Evolutionary conservation across 2,888 invertebrate species (phyloP).

Genomic region (Amphipoea oculea): DNA sequence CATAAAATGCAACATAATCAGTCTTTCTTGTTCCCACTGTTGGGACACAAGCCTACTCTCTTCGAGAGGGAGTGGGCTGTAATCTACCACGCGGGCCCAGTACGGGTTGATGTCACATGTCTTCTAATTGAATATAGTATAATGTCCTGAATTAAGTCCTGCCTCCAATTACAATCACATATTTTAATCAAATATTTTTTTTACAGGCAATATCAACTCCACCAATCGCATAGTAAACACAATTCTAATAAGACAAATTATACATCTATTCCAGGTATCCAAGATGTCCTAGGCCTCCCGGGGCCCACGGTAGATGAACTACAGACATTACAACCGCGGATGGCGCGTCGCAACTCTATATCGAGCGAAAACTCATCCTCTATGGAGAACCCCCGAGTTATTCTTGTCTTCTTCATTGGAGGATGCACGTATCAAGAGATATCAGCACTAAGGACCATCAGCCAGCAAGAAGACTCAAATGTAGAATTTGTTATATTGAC

Average conservation of each 20-base stretch:
- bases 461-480: slow-evolving; percentile 94
- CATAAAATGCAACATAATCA: neutral
- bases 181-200: neutral
- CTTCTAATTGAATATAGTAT: neutral
- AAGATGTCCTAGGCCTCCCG: slow-evolving; percentile 96
- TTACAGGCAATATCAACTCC: neutral
- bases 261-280: slow-evolving; percentile 90
- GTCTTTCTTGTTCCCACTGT: neutral
- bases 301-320: slow-evolving; percentile 94
- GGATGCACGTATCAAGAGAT: slow-evolving; percentile 99
- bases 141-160: neutral
- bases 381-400: slow-evolving; percentile 92
- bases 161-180: neutral
- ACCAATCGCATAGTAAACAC: neutral
- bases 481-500: slow-evolving; percentile 97
- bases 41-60: neutral
- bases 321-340: slow-evolving; percentile 90
- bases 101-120: neutral
- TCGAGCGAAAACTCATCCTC: slow-evolving; percentile 90
- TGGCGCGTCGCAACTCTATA: slow-evolving; percentile 90
- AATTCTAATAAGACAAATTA: neutral
- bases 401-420: slow-evolving; percentile 98
- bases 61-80: neutral
- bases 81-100: neutral
- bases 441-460: slow-evolving; percentile 93